These are phyloP conservation scores for Empidonax traillii DNA, from an alignment of 2,113 vertebrate species.

Conservation along the genomic window DNA sequence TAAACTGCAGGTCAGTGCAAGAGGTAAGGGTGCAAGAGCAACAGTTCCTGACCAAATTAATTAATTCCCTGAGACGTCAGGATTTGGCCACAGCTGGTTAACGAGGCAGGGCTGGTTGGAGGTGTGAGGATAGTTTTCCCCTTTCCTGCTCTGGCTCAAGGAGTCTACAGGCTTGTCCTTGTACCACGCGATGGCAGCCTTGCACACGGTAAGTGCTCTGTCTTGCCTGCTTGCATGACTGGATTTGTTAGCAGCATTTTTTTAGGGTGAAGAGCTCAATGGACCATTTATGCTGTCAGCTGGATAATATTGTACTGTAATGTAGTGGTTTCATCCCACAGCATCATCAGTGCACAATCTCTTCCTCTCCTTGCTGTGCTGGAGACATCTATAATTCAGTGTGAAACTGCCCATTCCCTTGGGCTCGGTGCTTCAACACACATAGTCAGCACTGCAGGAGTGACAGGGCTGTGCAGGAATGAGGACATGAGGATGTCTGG, in stretches of 20 bases:
- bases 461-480: neutral
- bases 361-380: neutral
- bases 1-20: neutral
- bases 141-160: neutral
- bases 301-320: neutral
- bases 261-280: neutral
- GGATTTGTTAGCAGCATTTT: neutral
- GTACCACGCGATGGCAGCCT: conserved; percentile 19
- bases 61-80: neutral
- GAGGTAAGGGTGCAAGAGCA: neutral
- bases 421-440: neutral
- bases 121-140: neutral
- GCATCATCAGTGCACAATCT: neutral
- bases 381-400: neutral
- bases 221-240: neutral
- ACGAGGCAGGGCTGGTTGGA: neutral
- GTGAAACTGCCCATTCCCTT: accelerated
- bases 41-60: neutral
- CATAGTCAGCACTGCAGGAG: neutral
- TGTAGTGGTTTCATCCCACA: neutral
- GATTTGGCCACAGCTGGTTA: neutral
- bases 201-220: neutral
- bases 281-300: neutral
- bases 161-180: neutral
- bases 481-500: neutral